Conservation (phyloP, 2,888 invertebrate genomes). For the Lasioglossum malachurum region DNA sequence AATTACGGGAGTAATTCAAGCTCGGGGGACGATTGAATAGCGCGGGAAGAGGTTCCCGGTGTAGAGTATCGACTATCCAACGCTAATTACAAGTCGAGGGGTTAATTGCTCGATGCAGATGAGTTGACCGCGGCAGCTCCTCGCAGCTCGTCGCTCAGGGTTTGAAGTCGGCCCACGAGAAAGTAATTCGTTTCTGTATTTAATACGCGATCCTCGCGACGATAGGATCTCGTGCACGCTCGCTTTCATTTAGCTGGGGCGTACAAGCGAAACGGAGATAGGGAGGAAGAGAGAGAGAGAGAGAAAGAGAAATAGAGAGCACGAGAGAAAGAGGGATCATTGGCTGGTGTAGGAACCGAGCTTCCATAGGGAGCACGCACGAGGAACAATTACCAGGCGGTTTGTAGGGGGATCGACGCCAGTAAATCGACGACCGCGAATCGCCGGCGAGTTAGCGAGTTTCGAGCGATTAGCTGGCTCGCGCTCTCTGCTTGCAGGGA, state of each 20-base stretch:
- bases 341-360: slow-evolving; percentile 1
- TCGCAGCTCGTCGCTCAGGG: slow-evolving; percentile 9
- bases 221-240: slow-evolving; percentile 43
- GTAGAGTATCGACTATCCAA: not conserved
- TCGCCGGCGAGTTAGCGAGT: slow-evolving; percentile 56
- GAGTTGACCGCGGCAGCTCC: slow-evolving; percentile 3
- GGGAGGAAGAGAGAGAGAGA: not conserved
- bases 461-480: slow-evolving; percentile 62
- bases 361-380: slow-evolving; percentile 38
- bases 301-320: not conserved
- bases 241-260: slow-evolving; percentile 30
- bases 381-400: slow-evolving; percentile 41
- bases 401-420: slow-evolving; percentile 26
- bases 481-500: slow-evolving; percentile 21
- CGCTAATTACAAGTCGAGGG: slow-evolving; percentile 17
- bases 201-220: slow-evolving; percentile 21
- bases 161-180: slow-evolving; percentile 24
- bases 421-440: slow-evolving; percentile 62
- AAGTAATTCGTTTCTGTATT: slow-evolving; percentile 36
- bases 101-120: slow-evolving; percentile 9
- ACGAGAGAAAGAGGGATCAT: not conserved
- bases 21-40: not conserved
- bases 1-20: not conserved
- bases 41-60: not conserved
- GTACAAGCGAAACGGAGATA: not conserved